Base-by-base conservation (phyloP, 2,113 vertebrate genomes). In the Nansenia antarctica region DNA sequence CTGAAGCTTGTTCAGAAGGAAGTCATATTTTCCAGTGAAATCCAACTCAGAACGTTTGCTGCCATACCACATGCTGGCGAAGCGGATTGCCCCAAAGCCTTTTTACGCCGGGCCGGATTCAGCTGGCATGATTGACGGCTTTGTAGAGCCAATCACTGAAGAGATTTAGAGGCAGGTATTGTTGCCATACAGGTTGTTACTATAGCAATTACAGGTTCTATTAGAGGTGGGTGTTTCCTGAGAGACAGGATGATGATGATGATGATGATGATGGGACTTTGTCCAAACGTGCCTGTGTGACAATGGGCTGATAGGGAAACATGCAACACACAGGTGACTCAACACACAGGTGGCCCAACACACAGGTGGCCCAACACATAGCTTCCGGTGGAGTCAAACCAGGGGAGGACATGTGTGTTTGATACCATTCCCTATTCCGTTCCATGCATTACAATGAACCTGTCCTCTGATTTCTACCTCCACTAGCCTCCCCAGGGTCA, bases 21-120 rank as follows among this genome's bases (percentile, higher is more conserved):
- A 73, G 76, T 82, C 57, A 82, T 65, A 78, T 77, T 87, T 87
- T 87, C 77, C 75, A 82, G 30, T 66, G 61, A 75, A 78, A 81
- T 70, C 1, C 76, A 79, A 79, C 65, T 63, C 58, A 61, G 35
- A 55, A 75, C 57, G 39, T 42, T 54, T 54, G 58, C 69, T 58
- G 45, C 59, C 62, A 62, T 54, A 47, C 53, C 57, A 55, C 64
- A 42, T 11, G 27, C 4, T 58, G 65, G 61, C 61, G 63, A 61
- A 67, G 59, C 62, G 29, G 66, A 65, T 54, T 35, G 65, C 20
- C 59, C 55, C 24, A 22, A 62, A 69, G 53, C 62, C 57, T 57
- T 47, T 37, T 47, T 37, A 37, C 55, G 20, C 49, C 15, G 7
- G 14, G 26, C 4, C 11, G 35, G 35, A 37, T 6, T 37, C 61